Percentiles rank a stretch among this genome's conserved stretches.
Conservation (phyloP, 2,888 invertebrate species). For the Metalampra italica region DNA sequence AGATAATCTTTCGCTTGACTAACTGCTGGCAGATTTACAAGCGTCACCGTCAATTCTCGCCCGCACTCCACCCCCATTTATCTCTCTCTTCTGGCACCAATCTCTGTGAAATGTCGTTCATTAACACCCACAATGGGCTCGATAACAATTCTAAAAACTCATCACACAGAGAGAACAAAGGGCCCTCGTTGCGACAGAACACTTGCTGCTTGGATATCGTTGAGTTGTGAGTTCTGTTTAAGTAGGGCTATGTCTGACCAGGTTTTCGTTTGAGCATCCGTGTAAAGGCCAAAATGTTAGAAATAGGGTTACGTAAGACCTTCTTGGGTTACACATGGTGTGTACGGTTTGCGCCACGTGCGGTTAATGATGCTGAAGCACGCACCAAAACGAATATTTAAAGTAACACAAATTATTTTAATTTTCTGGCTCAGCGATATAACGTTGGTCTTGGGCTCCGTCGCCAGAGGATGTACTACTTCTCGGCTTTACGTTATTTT, state of each 20-base stretch:
- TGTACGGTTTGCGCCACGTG: no score
- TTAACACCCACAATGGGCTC: constrained; percentile 56
- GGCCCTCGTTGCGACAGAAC: constrained; percentile 35
- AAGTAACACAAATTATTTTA: no score
- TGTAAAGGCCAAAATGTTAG: no score
- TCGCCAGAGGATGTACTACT: no score
- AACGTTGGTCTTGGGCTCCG: no score
- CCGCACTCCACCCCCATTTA: constrained; percentile 31
- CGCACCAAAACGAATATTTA: no score
- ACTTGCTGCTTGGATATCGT: constrained; percentile 29
- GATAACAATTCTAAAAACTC: constrained; percentile 63
- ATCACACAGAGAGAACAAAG: constrained; percentile 41
- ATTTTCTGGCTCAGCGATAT: no score
- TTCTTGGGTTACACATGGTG: no score
- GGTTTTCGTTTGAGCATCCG: no score
- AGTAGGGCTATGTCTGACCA: not conserved
- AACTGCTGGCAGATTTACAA: not conserved
- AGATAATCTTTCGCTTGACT: not conserved
- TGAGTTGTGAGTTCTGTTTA: constrained; percentile 5
- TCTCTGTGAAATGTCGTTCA: constrained; percentile 50
- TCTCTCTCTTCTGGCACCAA: constrained; percentile 40
- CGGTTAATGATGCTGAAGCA: no score
- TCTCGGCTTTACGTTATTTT: no score
- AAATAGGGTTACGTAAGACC: no score
- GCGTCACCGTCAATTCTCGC: constrained; percentile 35